Evolutionary conservation across 2,888 invertebrate genomes (phyloP), one percentile per base, ranked within the genome.

Genomic region (Podotricha telesiphe): DNA sequence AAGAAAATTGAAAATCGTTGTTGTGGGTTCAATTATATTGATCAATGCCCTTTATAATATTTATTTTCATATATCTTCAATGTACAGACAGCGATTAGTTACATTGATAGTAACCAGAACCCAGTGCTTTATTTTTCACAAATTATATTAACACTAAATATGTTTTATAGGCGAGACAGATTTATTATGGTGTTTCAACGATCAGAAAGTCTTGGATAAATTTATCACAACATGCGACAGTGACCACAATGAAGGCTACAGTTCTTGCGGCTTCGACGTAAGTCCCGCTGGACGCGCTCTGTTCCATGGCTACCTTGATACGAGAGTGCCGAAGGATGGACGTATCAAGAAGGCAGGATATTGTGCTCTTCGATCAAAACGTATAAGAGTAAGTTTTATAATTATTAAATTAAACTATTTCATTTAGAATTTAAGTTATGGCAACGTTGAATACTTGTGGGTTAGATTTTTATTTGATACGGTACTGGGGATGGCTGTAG

Each of bases 241-340:
- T 70, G 98, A 98, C 86, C 96, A 97, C 79, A 94, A 95, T 68
- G 95, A 97, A 82, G 98, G 98, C 0, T 95, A 92, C 80, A 98
- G 98, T 83, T 97, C 96, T 77, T 96, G 96, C 68, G 86, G 88
- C 8, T 89, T 98, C 17, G 92, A 94, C 19, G 86, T 96, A 74
- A 96, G 96, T 75, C 88, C 93, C 45, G 89, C 94, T 1, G 96
- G 96, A 0, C 94, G 95, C 69, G 97, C 94, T 0, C 81, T 95
- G 22, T 97, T 97, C 83, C 94, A 95, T 72, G 98, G 98, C 0
- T 87, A 93, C 70, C 86, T 97, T 11, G 95, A 94, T 79, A 94
- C 95, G 0, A 94, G 94, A 69, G 91, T 96, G 13, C 96, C 97
- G 0, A 96, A 96, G 82, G 98, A 98, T 92, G 99, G 99, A 2